phyloP scores from a whole-genome alignment of 2,888 invertebrate species.

The Cheilosia vernalis region DNA sequence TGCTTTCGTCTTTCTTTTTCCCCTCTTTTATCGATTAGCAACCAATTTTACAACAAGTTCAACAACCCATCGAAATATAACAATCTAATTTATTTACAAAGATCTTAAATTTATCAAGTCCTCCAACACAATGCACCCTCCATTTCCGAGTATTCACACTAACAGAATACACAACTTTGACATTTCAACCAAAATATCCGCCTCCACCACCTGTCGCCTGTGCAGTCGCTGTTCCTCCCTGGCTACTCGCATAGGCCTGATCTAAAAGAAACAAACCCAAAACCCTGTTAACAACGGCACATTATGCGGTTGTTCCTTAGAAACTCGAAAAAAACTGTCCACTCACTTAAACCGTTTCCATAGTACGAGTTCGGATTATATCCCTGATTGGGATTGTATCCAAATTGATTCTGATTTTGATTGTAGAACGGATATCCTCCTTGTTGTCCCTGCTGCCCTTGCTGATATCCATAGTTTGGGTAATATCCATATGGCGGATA shows the following conservation, averaged over 20 bases:
- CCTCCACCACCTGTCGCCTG: conserved; percentile 68
- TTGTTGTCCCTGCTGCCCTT: conserved; percentile 32
- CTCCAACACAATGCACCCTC: not conserved
- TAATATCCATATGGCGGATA: conserved; percentile 59
- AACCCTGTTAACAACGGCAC: conserved; percentile 60
- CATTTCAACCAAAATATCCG: conserved; percentile 55
- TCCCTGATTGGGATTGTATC: conserved; percentile 32
- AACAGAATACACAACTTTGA: conserved; percentile 10
- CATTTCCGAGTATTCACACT: conserved; percentile 34
- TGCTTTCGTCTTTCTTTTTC: no score
- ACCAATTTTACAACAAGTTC: no score
- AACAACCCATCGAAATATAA: not conserved
- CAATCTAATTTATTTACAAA: conserved; percentile 46
- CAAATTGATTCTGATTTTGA: conserved; percentile 43
- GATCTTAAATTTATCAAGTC: conserved; percentile 42
- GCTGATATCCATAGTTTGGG: conserved; percentile 41
- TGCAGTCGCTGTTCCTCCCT: conserved; percentile 72
- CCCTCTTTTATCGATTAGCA: no score
- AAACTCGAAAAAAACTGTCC: conserved; percentile 29
- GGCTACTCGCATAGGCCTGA: conserved; percentile 73
- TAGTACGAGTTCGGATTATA: conserved; percentile 48
- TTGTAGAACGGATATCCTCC: conserved; percentile 48
- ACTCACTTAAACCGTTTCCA: conserved; percentile 70
- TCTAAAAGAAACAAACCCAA: conserved; percentile 75
- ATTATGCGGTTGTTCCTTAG: not conserved